phyloP scores from a whole-genome alignment of 2,113 vertebrate species.

The Edolisoma coerulescens region DNA sequence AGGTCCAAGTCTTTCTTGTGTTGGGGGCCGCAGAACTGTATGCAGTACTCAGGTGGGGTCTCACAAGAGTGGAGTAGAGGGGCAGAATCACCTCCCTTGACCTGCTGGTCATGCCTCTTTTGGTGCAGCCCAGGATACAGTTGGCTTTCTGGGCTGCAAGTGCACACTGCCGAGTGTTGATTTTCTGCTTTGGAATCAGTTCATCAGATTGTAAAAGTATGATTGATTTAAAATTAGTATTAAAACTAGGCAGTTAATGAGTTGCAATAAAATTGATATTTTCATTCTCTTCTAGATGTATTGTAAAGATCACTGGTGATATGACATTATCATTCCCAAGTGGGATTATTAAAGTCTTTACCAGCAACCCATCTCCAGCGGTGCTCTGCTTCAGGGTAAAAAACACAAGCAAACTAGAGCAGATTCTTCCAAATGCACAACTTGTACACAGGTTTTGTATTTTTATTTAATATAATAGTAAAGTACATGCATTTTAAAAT shows the following conservation, averaged over 20 bases:
- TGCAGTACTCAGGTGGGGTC: neutral
- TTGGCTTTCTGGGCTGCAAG: neutral
- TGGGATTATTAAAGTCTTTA: slow-evolving; percentile 96
- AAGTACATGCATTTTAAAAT: neutral
- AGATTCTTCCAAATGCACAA: slow-evolving; percentile 92
- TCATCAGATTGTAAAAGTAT: neutral
- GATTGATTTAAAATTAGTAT: neutral
- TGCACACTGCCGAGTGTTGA: neutral
- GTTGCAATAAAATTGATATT: neutral
- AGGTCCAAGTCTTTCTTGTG: neutral
- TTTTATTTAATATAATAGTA: neutral
- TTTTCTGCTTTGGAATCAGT: neutral
- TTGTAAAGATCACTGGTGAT: slow-evolving; percentile 97
- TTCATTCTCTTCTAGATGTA: slow-evolving; percentile 76
- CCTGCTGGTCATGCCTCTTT: neutral
- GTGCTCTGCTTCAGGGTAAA: slow-evolving; percentile 90
- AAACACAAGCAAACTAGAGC: slow-evolving; percentile 88
- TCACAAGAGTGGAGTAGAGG: neutral
- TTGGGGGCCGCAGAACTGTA: neutral
- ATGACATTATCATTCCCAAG: slow-evolving; percentile 95
- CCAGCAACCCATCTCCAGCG: slow-evolving; percentile 86
- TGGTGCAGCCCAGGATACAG: no score
- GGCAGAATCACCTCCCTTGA: neutral
- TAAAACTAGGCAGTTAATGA: neutral
- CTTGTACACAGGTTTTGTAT: slow-evolving; percentile 86